phyloP scores from a whole-genome alignment of 2,888 invertebrate genomes.

The Cloeon dipterum region DNA sequence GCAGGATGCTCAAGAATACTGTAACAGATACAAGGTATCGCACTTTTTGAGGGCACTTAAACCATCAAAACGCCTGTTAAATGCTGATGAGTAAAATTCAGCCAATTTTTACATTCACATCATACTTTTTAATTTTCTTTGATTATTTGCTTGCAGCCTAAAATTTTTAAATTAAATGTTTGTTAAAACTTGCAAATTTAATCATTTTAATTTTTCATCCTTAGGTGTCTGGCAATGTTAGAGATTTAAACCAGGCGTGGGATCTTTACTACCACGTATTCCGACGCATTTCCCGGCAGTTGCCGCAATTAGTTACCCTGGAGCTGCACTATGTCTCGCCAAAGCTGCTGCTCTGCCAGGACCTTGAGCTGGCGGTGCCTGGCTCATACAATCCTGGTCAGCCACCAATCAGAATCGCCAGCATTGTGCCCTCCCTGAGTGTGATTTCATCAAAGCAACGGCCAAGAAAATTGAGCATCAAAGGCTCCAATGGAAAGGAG shows the following conservation, averaged over 20 bases:
- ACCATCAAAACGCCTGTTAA: too few relatives aligned
- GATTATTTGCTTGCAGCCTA: not conserved
- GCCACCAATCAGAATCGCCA: conserved; percentile 54
- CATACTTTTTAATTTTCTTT: conserved; percentile 2
- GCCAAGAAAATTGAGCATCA: conserved; percentile 80
- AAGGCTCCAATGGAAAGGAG: conserved; percentile 84
- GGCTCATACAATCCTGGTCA: conserved; percentile 92
- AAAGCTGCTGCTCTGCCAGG: conserved; percentile 65
- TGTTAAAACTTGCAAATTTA: conserved; percentile 1
- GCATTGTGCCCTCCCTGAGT: conserved; percentile 77
- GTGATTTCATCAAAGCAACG: conserved; percentile 97
- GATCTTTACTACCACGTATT: conserved; percentile 98
- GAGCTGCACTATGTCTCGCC: conserved; percentile 93
- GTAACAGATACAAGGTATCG: conserved; percentile 52
- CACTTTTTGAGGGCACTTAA: too few relatives aligned
- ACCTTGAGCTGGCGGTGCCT: conserved; percentile 90
- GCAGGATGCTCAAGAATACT: conserved; percentile 88
- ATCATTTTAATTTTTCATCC: conserved; percentile 29
- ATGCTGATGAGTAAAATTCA: conserved; percentile 31
- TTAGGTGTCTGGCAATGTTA: conserved; percentile 62
- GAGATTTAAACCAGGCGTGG: conserved; percentile 96
- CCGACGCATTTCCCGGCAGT: conserved; percentile 81
- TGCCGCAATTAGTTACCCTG: conserved; percentile 73
- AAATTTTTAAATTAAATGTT: not conserved
- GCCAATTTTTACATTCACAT: not conserved